Percentiles rank a stretch among this genome's conserved stretches.
These are phyloP conservation scores for Drosophila pruinosa DNA, from an alignment of 1,140 invertebrate genomes.

Conservation along the genomic window DNA sequence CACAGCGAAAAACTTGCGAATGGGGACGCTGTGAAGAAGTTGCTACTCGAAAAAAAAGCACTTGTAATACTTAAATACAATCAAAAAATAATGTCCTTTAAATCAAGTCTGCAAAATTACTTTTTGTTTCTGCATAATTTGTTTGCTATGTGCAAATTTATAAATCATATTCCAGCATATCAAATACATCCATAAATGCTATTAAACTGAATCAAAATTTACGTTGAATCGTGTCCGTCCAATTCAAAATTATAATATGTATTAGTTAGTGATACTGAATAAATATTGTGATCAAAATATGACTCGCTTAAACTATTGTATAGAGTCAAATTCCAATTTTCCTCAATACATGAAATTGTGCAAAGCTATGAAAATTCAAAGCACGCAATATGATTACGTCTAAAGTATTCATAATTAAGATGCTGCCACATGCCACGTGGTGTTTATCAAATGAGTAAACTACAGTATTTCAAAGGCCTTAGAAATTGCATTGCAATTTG, in stretches of 20 bases:
- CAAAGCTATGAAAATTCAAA: neutral
- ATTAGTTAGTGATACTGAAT: too few species aligned
- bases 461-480: neutral
- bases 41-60: neutral
- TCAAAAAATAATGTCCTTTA: neutral
- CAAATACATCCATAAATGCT: too few species aligned
- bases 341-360: too few species aligned
- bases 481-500: conserved; percentile 20
- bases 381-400: neutral
- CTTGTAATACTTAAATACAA: neutral
- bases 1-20: conserved; percentile 20
- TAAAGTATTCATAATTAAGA: neutral
- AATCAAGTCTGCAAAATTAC: neutral
- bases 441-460: neutral
- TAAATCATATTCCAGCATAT: too few species aligned
- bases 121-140: too few species aligned
- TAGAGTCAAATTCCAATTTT: too few species aligned
- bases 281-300: too few species aligned
- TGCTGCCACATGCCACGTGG: neutral
- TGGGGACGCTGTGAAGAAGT: conserved; percentile 5
- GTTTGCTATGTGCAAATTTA: too few species aligned
- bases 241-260: too few species aligned
- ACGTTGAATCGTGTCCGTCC: too few species aligned
- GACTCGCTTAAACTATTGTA: too few species aligned
- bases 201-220: too few species aligned